Percentiles rank a stretch among this genome's conserved stretches.
Conservation (phyloP, 2,888 invertebrate genomes). For the Fabriciana adippe region DNA sequence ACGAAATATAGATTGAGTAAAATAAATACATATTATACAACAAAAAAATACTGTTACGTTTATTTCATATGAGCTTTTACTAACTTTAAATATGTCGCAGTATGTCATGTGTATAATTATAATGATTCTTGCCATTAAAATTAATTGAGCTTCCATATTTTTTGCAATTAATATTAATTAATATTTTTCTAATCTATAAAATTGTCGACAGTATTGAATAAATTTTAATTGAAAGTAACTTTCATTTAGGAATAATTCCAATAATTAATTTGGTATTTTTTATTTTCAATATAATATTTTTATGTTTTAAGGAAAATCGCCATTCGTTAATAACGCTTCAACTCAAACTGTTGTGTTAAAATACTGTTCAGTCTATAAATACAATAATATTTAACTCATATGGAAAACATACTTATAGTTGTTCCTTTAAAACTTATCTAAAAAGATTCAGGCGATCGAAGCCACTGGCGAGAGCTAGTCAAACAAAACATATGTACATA, state of each 20-base stretch:
- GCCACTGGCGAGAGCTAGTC: no score
- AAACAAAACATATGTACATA: neutral
- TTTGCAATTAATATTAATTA: constrained; percentile 19
- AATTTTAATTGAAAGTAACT: constrained; percentile 16
- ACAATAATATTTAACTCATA: no score
- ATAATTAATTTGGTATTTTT: constrained; percentile 7
- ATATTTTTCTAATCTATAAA: constrained; percentile 15
- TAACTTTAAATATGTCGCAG: constrained; percentile 9
- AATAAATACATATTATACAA: neutral
- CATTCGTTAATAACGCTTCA: no score
- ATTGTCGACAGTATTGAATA: constrained; percentile 15
- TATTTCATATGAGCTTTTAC: neutral
- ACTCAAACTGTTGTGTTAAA: no score
- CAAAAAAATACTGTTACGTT: constrained; percentile 8
- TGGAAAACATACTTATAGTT: no score
- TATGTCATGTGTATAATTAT: constrained; percentile 4
- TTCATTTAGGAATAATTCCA: constrained; percentile 13
- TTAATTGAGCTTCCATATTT: constrained; percentile 22
- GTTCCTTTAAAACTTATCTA: no score
- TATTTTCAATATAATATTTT: neutral
- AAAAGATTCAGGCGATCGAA: no score
- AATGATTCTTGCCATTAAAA: constrained; percentile 12
- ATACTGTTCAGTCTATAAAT: no score
- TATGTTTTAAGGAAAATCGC: no score
- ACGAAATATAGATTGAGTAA: no score